A percentile compares a stretch with the other conserved stretches of the same genome.
phyloP scores from a whole-genome alignment of 2,797 vertebrate species.

The Notamacropus eugenii region DNA sequence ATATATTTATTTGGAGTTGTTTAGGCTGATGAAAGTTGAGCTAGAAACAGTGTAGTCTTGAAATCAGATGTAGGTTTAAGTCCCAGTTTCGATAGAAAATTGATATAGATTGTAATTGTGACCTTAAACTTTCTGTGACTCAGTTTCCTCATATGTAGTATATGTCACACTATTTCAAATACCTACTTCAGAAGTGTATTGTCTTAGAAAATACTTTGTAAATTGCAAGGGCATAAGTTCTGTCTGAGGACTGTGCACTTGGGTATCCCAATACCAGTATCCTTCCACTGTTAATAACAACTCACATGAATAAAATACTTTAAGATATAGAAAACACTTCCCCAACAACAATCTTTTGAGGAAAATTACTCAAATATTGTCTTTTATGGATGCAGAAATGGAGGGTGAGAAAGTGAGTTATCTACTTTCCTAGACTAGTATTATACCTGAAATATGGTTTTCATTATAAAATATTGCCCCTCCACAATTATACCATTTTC shows the following conservation, averaged over 20 bases:
- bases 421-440: background rate
- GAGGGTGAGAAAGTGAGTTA: background rate
- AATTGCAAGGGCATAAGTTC: background rate
- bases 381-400: background rate
- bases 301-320: background rate
- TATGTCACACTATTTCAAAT: background rate
- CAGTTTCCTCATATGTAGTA: background rate
- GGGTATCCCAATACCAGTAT: background rate
- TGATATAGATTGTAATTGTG: background rate
- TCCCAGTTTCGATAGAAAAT: background rate
- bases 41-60: background rate
- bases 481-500: background rate
- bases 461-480: background rate
- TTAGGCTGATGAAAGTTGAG: background rate
- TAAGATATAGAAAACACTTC: background rate
- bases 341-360: background rate
- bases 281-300: background rate
- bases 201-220: background rate
- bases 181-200: background rate
- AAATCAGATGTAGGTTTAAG: background rate
- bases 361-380: background rate
- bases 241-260: background rate
- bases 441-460: background rate
- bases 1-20: background rate
- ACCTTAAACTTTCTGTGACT: background rate